phyloP scores from a whole-genome alignment of 2,113 vertebrate genomes.

The Boleophthalmus pectinirostris region DNA sequence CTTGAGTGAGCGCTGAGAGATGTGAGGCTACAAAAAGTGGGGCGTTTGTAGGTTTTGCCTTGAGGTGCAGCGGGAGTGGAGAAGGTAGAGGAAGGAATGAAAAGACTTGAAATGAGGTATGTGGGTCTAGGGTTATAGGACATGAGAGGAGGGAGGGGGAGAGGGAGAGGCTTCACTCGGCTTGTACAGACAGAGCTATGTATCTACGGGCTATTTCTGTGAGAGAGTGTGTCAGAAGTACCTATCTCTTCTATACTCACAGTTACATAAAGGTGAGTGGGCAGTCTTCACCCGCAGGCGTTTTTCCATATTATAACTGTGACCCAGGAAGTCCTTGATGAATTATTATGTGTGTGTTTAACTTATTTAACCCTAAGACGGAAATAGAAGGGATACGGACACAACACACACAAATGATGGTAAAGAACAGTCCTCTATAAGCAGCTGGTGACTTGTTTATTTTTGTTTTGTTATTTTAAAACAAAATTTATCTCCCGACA shows the following conservation, averaged over 20 bases:
- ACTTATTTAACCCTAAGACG: conserved; percentile 35
- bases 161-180: conserved; percentile 24
- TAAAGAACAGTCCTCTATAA: too few relatives aligned
- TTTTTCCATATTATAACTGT: conserved; percentile 53
- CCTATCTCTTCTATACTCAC: conserved; percentile 56
- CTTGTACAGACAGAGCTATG: conserved; percentile 37
- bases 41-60: conserved; percentile 54
- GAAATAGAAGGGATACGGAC: conserved; percentile 47
- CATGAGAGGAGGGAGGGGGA: conserved; percentile 14
- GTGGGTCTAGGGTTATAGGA: conserved; percentile 45
- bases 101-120: conserved; percentile 56
- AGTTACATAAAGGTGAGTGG: conserved; percentile 72
- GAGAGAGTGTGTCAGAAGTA: conserved; percentile 26
- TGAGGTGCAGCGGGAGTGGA: conserved; percentile 39
- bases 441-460: too few relatives aligned
- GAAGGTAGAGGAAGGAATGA: conserved; percentile 44
- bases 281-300: conserved; percentile 59
- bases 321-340: conserved; percentile 41
- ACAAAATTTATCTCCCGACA: too few relatives aligned
- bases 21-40: conserved; percentile 51
- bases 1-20: conserved; percentile 36
- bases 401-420: neutral
- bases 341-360: conserved; percentile 38
- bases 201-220: conserved; percentile 54
- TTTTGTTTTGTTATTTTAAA: too few relatives aligned